phyloP scores from a whole-genome alignment of 1,140 invertebrate genomes.

The Vanessa atalanta region DNA sequence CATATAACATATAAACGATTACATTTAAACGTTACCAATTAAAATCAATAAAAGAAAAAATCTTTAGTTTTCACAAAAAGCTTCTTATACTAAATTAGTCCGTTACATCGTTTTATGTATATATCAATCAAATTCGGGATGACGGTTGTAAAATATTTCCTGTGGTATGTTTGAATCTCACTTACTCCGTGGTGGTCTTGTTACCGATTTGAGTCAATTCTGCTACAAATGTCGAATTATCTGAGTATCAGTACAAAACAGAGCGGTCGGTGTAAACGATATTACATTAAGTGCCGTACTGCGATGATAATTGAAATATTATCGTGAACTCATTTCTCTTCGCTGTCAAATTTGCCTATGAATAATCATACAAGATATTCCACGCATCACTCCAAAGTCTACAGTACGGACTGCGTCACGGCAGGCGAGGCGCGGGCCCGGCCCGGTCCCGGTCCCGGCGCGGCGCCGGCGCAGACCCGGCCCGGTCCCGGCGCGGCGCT shows the following conservation, averaged over 20 bases:
- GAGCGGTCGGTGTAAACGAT: not conserved
- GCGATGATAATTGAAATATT: not conserved
- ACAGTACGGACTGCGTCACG: not conserved
- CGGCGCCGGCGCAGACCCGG: not conserved
- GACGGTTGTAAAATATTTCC: not conserved
- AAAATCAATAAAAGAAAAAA: not conserved
- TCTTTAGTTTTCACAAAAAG: not conserved
- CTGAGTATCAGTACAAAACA: not conserved
- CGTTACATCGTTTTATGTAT: slow-evolving; percentile 11
- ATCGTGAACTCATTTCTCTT: not conserved
- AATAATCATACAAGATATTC: not conserved
- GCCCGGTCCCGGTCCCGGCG: slow-evolving; percentile 8
- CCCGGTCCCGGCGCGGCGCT: not conserved
- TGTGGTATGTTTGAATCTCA: not conserved
- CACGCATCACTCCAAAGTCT: not conserved
- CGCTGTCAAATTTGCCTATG: slow-evolving; percentile 11
- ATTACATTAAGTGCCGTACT: not conserved
- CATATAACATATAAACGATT: not conserved
- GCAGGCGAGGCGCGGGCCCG: not conserved
- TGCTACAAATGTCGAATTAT: not conserved
- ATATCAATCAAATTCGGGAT: slow-evolving; percentile 12
- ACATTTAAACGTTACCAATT: not conserved
- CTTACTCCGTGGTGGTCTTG: not conserved
- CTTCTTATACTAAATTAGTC: slow-evolving; percentile 28
- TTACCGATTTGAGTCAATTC: not conserved